Percentiles rank a stretch among this genome's conserved stretches.
Conservation (phyloP, 2,888 invertebrate species). For the Heliconius sara region DNA sequence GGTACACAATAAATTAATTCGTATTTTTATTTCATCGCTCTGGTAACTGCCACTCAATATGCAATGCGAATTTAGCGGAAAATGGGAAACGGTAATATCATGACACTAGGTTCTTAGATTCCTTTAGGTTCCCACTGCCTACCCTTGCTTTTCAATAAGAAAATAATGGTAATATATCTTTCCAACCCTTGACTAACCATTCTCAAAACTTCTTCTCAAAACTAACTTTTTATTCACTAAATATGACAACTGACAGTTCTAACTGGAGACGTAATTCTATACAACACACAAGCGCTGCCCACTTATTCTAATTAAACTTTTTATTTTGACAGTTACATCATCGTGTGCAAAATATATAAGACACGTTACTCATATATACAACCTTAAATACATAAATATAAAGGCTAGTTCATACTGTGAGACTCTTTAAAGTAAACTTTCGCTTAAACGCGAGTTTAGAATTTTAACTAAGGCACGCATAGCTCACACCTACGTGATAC, state of each 20-base stretch:
- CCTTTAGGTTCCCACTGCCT: too few relatives aligned
- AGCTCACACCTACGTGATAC: constrained; percentile 38
- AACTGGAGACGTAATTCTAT: background rate
- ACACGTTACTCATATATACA: background rate
- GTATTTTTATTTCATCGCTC: background rate
- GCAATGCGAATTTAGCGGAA: too few relatives aligned
- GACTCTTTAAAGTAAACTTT: constrained; percentile 37
- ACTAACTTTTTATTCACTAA: background rate
- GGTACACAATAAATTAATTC: background rate
- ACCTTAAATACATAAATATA: constrained; percentile 1
- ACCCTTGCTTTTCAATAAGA: too few relatives aligned
- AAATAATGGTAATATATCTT: background rate
- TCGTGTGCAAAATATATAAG: background rate
- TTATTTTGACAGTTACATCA: constrained; percentile 31
- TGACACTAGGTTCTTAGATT: too few relatives aligned
- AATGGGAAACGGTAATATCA: too few relatives aligned
- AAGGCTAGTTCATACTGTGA: constrained; percentile 15
- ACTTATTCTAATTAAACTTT: constrained; percentile 26
- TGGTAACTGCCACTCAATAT: background rate
- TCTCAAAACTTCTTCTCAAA: too few relatives aligned
- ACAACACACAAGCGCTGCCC: constrained; percentile 1
- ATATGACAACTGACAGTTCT: background rate
- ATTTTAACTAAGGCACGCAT: constrained; percentile 34
- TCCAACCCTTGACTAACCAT: background rate
- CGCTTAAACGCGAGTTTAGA: constrained; percentile 36